phyloP scores from a whole-genome alignment of 2,797 vertebrate species.

The Paratrypauchen microcephalus region DNA sequence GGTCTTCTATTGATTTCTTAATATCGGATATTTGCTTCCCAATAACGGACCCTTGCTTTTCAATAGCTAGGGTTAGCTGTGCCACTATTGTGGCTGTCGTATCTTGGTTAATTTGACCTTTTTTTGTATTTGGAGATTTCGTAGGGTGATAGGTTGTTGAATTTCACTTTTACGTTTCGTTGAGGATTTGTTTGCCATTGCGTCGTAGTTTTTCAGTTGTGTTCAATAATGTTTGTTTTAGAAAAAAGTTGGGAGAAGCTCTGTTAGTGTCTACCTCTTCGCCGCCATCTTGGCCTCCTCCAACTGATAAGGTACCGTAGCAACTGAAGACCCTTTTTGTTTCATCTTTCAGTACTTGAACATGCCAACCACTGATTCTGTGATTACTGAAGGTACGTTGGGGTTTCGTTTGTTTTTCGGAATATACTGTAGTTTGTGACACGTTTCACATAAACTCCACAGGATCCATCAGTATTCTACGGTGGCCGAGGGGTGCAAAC shows the following conservation, averaged over 20 bases:
- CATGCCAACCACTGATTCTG: constrained; percentile 10
- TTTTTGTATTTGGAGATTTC: background rate
- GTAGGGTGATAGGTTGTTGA: background rate
- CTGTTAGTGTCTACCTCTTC: no score
- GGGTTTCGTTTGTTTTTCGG: background rate
- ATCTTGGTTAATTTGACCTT: constrained; percentile 4
- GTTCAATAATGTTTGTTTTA: no score
- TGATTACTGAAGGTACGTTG: constrained; percentile 37
- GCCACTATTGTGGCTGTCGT: background rate
- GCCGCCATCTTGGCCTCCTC: no score
- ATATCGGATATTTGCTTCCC: no score
- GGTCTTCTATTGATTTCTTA: no score
- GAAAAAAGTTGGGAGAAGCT: no score
- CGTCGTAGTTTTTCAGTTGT: background rate
- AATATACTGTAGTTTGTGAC: background rate
- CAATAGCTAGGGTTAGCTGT: background rate
- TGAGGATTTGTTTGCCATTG: no score
- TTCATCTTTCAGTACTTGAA: no score
- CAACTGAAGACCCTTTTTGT: no score
- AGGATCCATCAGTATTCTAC: constrained; percentile 15
- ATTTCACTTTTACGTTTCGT: no score
- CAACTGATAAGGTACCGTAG: no score
- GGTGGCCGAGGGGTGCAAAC: no score
- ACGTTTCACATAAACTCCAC: constrained; percentile 17
- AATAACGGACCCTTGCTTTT: background rate